Conservation (phyloP, 2,113 vertebrate species). For the Prietella phreatophila region DNA sequence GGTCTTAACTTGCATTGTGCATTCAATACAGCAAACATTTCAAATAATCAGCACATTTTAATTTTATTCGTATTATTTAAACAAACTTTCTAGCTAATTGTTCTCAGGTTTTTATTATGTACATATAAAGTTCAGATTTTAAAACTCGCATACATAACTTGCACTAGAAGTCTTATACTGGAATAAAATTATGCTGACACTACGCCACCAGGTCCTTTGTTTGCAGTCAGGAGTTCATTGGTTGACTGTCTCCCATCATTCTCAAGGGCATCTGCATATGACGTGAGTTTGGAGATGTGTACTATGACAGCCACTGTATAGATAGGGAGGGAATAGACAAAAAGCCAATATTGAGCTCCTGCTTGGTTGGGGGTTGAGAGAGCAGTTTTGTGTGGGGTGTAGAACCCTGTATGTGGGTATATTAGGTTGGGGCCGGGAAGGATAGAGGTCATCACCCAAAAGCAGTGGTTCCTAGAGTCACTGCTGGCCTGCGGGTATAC, state of each 20-base stretch:
- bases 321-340: conserved; percentile 45
- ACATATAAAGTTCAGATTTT: not conserved
- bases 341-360: conserved; percentile 52
- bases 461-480: conserved; percentile 42
- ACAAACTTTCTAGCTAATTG: not conserved
- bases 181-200: not conserved
- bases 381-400: conserved; percentile 63
- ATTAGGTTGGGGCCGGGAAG: conserved; percentile 34
- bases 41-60: not conserved
- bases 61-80: not conserved
- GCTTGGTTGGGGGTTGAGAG: conserved; percentile 58
- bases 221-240: conserved; percentile 37
- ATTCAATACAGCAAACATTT: not conserved
- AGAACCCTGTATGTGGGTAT: conserved; percentile 41
- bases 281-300: conserved; percentile 64
- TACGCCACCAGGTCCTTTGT: not conserved
- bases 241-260: conserved; percentile 52
- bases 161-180: not conserved
- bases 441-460: conserved; percentile 48
- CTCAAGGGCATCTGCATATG: conserved; percentile 68
- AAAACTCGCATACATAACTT: not conserved
- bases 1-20: not conserved
- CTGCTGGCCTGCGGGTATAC: conserved; percentile 29
- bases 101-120: not conserved
- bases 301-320: conserved; percentile 63